Base-by-base conservation (phyloP, 64 coral and sea anemone genomes). In the Cladopsammia gracilis region DNA sequence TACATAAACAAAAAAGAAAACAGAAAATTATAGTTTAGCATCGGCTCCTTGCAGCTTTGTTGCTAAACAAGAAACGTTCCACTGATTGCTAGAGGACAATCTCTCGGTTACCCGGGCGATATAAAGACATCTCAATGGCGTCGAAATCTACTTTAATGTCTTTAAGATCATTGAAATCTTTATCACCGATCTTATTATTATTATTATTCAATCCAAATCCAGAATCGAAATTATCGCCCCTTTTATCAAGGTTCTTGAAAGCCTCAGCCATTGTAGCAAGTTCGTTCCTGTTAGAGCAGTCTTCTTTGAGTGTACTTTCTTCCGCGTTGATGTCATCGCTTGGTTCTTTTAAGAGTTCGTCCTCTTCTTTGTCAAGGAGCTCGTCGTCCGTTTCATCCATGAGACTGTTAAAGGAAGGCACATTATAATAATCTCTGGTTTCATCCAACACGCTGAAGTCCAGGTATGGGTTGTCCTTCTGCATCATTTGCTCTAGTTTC, bases 371-470 rank as follows among this genome's bases (percentile, higher is more conserved):
- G 22, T 83, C 87, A 8, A 53, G 48, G 1, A 44, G 12, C 0
- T 87, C 88, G 58, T 71, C 86, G 5, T 22, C 71, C 4, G 51
- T 50, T 52, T 88, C 88, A 12, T 89, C 87, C 1, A 84, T 66
- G 15, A 78, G 82, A 83, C 96, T 98, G 88, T 94, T 87, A 43
- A 98, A 98, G 10, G 96, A 98, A 10, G 96, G 96, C 20, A 94
- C 96, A 25, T 94, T 91, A 47, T 98, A 98, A 62, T 82, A 98
- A 83, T 98, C 92, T 14, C 52, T 73, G 51, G 92, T 91, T 71
- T 98, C 96, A 62, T 98, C 92, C 7, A 98, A 64, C 3, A 77
- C 87, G 49, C 68, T 87, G 20, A 91, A 87, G 67, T 97, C 95
- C 14, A 97, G 88, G 71, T 97, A 97, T 12, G 95, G 95, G 7